Conservation (phyloP, 2,888 invertebrate genomes). For the Drosophila melanosoma region DNA sequence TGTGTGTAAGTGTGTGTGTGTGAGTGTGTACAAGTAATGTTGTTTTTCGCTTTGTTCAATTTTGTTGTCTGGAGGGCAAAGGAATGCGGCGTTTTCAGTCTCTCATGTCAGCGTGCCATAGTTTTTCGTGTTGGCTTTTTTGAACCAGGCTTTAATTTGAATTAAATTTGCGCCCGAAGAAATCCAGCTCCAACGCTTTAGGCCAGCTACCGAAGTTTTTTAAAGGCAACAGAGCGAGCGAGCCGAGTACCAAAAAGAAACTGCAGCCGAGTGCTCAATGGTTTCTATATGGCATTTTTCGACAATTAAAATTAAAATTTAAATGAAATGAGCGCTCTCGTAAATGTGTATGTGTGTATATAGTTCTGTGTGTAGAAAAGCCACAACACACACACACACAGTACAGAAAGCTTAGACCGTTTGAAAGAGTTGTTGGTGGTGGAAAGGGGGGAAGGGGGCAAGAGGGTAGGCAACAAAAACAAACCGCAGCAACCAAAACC, state of each 20-base stretch:
- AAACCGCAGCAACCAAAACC: constrained; percentile 77
- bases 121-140: constrained; percentile 38
- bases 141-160: constrained; percentile 64
- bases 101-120: constrained; percentile 59
- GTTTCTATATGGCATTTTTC: constrained; percentile 72
- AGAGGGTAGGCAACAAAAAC: constrained; percentile 57
- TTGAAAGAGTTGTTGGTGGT: background rate
- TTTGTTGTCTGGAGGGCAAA: constrained; percentile 55
- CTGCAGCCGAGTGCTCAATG: constrained; percentile 62
- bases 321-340: constrained; percentile 64
- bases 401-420: constrained; percentile 3
- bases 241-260: constrained; percentile 27
- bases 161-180: constrained; percentile 60
- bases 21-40: constrained; percentile 21
- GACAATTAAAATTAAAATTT: constrained; percentile 81
- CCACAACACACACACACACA: constrained; percentile 74
- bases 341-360: constrained; percentile 19
- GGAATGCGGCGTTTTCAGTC: constrained; percentile 58
- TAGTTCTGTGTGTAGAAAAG: constrained; percentile 56
- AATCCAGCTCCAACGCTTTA: constrained; percentile 20
- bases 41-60: constrained; percentile 52
- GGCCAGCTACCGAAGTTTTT: constrained; percentile 39
- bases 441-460: background rate
- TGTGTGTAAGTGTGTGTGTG: background rate
- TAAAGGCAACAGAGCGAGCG: constrained; percentile 58